phyloP scores from a whole-genome alignment of 2,113 vertebrate genomes.

The Lasiurus cinereus region DNA sequence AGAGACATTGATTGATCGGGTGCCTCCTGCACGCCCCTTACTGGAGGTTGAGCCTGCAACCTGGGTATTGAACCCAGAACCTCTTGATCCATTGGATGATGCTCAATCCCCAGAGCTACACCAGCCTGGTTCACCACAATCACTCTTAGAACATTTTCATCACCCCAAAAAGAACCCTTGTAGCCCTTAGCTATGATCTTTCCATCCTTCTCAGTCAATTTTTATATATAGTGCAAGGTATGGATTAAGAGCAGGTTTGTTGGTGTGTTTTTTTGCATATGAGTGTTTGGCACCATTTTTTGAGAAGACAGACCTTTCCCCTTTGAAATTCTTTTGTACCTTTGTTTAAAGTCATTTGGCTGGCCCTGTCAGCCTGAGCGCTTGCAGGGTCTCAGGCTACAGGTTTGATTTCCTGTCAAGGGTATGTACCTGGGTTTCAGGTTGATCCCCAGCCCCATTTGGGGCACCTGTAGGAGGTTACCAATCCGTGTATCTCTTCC shows the following conservation, averaged over 20 bases:
- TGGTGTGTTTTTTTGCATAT: neutral
- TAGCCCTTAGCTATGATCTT: neutral
- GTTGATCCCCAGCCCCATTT: neutral
- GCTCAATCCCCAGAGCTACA: no score
- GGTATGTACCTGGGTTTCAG: neutral
- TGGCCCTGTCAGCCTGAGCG: no score
- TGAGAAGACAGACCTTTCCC: neutral
- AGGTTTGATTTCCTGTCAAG: neutral
- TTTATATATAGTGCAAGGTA: neutral
- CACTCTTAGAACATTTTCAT: neutral
- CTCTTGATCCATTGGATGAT: no score
- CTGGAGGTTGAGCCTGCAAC: no score
- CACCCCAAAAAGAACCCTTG: neutral
- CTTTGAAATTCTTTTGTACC: neutral
- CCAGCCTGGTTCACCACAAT: no score
- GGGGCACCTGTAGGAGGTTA: neutral
- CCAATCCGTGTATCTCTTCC: neutral
- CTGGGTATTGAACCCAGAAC: no score
- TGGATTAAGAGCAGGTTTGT: neutral
- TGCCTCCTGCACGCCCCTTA: no score
- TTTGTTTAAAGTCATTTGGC: neutral
- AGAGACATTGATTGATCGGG: no score
- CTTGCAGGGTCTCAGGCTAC: no score
- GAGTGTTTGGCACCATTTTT: constrained; percentile 9
- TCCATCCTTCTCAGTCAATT: neutral